Conservation (phyloP, 2,797 vertebrate genomes). For the Characodon lateralis region DNA sequence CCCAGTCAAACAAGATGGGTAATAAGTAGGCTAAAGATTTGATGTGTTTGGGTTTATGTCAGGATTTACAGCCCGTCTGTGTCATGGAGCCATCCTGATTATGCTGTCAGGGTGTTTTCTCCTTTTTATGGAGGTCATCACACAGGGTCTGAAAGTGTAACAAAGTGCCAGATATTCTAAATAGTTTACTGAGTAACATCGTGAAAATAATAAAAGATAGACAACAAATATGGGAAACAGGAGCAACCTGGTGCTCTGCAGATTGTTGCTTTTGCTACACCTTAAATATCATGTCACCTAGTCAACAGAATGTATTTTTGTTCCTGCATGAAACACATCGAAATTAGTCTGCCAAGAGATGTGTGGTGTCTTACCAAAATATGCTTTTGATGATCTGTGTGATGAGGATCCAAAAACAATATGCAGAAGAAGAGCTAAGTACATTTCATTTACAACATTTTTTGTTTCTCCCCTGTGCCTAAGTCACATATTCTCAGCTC, state of each 20-base stretch:
- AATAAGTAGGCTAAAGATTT: slow-evolving; percentile 10
- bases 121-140: slow-evolving; percentile 12
- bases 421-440: no score
- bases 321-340: background rate
- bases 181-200: slow-evolving; percentile 5
- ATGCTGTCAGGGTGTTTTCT: slow-evolving; percentile 37
- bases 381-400: background rate
- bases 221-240: background rate
- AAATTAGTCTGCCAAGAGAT: background rate
- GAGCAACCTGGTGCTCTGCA: background rate
- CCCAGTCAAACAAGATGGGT: slow-evolving; percentile 41
- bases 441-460: background rate
- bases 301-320: background rate
- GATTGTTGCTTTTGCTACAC: background rate
- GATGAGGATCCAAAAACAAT: background rate
- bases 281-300: background rate
- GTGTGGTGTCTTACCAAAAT: slow-evolving; percentile 2
- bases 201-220: background rate
- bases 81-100: slow-evolving; percentile 27
- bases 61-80: slow-evolving; percentile 25
- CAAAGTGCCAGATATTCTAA: slow-evolving; percentile 5
- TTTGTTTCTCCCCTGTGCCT: background rate
- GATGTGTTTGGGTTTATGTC: slow-evolving; percentile 4
- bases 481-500: background rate
- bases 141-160: slow-evolving; percentile 6